Base-by-base conservation (phyloP, 37 sponge, comb jelly and placozoan species). In the Amphimedon queenslandica region DNA sequence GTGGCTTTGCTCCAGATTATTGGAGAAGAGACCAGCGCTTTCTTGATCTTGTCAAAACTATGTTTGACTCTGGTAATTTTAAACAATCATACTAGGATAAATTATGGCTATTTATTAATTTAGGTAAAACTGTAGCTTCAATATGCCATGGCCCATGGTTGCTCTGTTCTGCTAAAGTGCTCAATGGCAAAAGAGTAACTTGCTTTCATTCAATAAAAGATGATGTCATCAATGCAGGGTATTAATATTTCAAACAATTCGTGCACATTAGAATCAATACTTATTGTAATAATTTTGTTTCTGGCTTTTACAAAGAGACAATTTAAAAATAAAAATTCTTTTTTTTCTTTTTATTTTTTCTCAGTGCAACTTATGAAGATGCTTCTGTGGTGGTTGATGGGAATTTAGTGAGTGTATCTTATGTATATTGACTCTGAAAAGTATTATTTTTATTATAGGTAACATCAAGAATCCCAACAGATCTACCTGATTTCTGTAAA, bases 91-190 rank as follows among this genome's bases (percentile, higher is more conserved):
- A 5, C 21, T 11, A 25, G 21, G 5, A n/a, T 60, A n/a, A 25
- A n/a, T 11, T 60, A 6, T 47, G 53, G 8, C 13, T 60, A 60
- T 6, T 60, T 5, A 6, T 60, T 60, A 6, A 60, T 18, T 20
- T 37, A 60, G 82, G 82, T 13, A 87, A 87, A 57, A 32, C 78
- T 3, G 77, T 82, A 8, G 88, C 76, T 30, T 61, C 88, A 30
- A 82, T 87, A 18, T 87, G 88, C 60, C 88, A 87, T 63, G 88
- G 88, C 2, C 82, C 88, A 2, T 87, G 88, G 88, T 25, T 87
- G 56, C 74, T 87, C 18, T 81, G 78, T 23, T 87, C 88, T 28
- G 88, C 88, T 23, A 28, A 55, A 0, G 57, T 87, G 25, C 68
- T 87, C 27, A 71, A 70, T 60, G 88, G 64, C 39, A 76, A 71